Evolutionary conservation across 2,888 invertebrate genomes (phyloP), one percentile per base, ranked within the genome.

Genomic region (Tyria jacobaeae): DNA sequence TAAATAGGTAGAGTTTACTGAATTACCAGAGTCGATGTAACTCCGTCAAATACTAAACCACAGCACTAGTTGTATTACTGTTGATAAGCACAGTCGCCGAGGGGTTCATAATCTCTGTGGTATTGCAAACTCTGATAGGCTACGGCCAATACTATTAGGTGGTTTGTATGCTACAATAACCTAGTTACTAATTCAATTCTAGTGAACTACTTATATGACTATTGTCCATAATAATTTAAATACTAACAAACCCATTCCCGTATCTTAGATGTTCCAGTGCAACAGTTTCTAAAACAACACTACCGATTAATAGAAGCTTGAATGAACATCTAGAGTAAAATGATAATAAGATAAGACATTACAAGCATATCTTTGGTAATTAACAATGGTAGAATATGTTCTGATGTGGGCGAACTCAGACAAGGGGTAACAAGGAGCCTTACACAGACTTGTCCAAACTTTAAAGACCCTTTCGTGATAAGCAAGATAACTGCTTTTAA

Each of bases 261-360:
- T 44, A 44, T 44, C 21, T 44, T 44, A 44, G 12, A 12, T 12
- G 10, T 44, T 44, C 44, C 44, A 44, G 12, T 44, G 10, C 44
- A 44, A 21, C 21, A 4, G 10, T 44, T 44, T 10, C 21, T 41
- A 9, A 21, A 44, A 44, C 1, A 44, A 17, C 17, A 41, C 44
- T 21, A 41, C 17, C 41, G 41, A 21, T 17, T 41, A 2, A 41
- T 21, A 41, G 41, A 41, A 41, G 3, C 17, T 41, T 10, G 41
- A 3, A 17, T 21, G 17, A 9, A 10, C 17, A 21, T 41, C 17
- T 9, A 41, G 14, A 21, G 21, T 51, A 41, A 35, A 21, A 14
- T 51, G n/a, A 53, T 39, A 53, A 39, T 53, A 15, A 56, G 47
- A 35, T 56, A 48, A 35, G 47, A 37, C 35, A 48, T 37, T 24